Conservation (phyloP, 1,140 invertebrate species). For the Heliothis subflexa region DNA sequence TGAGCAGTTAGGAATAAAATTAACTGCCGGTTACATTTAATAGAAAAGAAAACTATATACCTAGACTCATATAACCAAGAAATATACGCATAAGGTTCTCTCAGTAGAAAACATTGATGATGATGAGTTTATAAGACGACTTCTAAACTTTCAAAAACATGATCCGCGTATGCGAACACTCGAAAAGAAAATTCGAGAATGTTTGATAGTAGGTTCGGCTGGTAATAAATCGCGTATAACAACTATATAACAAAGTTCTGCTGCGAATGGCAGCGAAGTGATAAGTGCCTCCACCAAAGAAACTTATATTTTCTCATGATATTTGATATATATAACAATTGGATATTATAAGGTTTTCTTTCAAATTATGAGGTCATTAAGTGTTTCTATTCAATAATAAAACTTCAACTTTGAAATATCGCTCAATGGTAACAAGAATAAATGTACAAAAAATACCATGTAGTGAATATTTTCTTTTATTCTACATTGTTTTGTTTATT, state of each 20-base stretch:
- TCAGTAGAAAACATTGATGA: not conserved
- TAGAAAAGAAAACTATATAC: too few relatives aligned
- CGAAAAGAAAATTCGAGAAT: slow-evolving; percentile 60
- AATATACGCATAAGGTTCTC: not conserved
- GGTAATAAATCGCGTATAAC: slow-evolving; percentile 73
- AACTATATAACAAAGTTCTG: slow-evolving; percentile 72
- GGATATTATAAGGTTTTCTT: too few relatives aligned
- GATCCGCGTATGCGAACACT: not conserved
- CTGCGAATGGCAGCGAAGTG: slow-evolving; percentile 67
- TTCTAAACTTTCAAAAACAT: slow-evolving; percentile 4
- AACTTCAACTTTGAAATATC: not conserved
- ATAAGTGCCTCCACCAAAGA: slow-evolving; percentile 2
- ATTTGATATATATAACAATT: too few relatives aligned
- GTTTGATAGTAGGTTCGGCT: slow-evolving; percentile 61
- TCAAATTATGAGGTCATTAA: too few relatives aligned
- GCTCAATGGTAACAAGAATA: not conserved
- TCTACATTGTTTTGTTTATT: not conserved
- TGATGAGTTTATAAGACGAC: not conserved
- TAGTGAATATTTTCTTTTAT: slow-evolving; percentile 28
- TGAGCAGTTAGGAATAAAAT: slow-evolving; percentile 1
- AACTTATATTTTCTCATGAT: not conserved
- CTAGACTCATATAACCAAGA: not conserved
- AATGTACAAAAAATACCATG: not conserved
- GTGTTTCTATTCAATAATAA: too few relatives aligned
- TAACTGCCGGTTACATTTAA: not conserved